Conservation (phyloP, 2,797 vertebrate genomes). For the Atherinosoma microstoma region DNA sequence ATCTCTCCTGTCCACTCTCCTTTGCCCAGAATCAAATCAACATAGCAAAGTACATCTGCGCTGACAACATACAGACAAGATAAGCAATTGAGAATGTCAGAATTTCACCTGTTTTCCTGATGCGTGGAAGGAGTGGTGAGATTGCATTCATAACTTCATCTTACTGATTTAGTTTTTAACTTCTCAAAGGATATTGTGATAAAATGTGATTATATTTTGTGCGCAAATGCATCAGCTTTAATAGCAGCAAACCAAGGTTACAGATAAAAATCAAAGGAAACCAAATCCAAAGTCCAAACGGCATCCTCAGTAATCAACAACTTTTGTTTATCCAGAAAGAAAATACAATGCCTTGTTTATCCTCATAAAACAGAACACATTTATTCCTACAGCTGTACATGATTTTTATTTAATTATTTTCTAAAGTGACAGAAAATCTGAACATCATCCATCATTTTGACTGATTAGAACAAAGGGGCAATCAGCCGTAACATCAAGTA, state of each 20-base stretch:
- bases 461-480: background rate
- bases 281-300: too few relatives aligned
- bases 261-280: too few relatives aligned
- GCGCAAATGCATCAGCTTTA: background rate
- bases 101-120: conserved; percentile 50
- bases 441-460: background rate
- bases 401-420: too few relatives aligned
- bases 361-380: too few relatives aligned
- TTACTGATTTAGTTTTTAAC: conserved; percentile 34
- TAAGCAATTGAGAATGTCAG: conserved; percentile 50
- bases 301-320: too few relatives aligned
- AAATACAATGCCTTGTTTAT: too few relatives aligned
- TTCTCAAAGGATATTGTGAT: conserved; percentile 8
- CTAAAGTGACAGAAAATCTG: too few relatives aligned
- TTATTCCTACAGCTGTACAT: too few relatives aligned
- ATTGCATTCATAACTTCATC: conserved; percentile 42
- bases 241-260: too few relatives aligned
- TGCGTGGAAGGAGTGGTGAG: conserved; percentile 29
- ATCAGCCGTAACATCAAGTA: background rate
- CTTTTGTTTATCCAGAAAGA: too few relatives aligned
- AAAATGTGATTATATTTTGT: background rate
- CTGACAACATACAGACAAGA: conserved; percentile 63
- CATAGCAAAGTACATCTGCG: conserved; percentile 67
- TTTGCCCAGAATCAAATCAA: conserved; percentile 75
- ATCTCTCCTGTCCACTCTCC: conserved; percentile 78